Evolutionary conservation across 2,113 vertebrate species (phyloP), one percentile per base, ranked within the genome.

Genomic region (Pelecanus crispus): DNA sequence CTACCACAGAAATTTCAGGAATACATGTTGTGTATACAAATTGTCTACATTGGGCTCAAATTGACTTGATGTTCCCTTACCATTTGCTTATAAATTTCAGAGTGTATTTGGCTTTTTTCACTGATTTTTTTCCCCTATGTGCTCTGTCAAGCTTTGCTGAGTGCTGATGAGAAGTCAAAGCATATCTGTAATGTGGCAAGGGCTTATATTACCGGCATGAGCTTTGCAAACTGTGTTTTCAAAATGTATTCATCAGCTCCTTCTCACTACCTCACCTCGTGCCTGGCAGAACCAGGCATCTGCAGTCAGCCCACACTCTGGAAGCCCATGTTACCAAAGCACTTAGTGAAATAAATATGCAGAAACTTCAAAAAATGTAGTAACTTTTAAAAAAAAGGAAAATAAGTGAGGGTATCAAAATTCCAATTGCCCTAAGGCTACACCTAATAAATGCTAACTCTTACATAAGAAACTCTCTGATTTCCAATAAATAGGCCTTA

Each of bases 111-210:
- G 16, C 8, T 63, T 94, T 85, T 83, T 34, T 68, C 26, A 59
- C 20, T n/a, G 28, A 0, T 44, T 68, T 65, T 81, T 65, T 0
- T 3, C n/a, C 28, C 8, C 16, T 74, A 1, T 19, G 32, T 72
- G 75, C 15, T 31, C 70, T 19, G 81, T 29, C 50, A 85, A 58
- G 10, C 29, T 82, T 89, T 72, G 45, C 36, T 66, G 73, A 75
- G 22, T 4, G 6, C 19, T 65, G 19, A 56, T 31, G 40, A 45
- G 44, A 55, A 47, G 31, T 47, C 40, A 52, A 79, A 58, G 66
- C 25, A 2, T 4, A 55, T 11, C 34, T 52, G 47, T 17, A 17
- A 52, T 2, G 5, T 22, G n/a, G 20, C 22, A 74, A 70, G 31
- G 56, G 10, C 38, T 45, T 38, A 4, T 3, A 20, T 36, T 25